phyloP scores from a whole-genome alignment of 2,888 invertebrate genomes.

The Rhagonycha lutea region DNA sequence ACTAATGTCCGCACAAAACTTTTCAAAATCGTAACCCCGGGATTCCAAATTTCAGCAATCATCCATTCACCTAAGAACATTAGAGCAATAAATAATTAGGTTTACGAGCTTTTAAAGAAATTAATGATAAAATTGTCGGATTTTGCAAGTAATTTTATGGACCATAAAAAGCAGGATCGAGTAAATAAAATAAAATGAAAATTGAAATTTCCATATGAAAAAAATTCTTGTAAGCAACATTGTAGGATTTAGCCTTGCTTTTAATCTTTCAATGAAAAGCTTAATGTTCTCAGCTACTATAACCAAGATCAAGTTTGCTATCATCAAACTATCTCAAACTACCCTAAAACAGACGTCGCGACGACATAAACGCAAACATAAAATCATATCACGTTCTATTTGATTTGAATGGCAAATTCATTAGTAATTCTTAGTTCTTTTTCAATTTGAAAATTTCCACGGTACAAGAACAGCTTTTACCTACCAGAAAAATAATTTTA shows the following conservation, averaged over 20 bases:
- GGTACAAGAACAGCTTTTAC: conserved; percentile 8
- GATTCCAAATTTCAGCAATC: background rate
- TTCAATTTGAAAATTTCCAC: conserved; percentile 17
- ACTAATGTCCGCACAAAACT: background rate
- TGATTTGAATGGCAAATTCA: conserved; percentile 22
- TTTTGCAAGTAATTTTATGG: background rate
- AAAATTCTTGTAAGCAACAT: background rate
- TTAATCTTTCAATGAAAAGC: background rate
- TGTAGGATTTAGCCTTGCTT: background rate
- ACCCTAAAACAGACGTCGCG: conserved; percentile 15
- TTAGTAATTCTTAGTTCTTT: conserved; percentile 20
- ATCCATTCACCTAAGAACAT: background rate
- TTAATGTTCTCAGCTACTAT: background rate
- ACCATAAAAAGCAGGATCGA: background rate
- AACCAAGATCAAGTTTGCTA: conserved; percentile 1
- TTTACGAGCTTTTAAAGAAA: background rate
- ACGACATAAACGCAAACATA: conserved; percentile 15
- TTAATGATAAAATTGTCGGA: background rate
- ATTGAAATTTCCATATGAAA: background rate
- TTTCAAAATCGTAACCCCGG: background rate
- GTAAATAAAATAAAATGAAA: background rate
- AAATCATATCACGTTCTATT: conserved; percentile 22
- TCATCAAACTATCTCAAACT: conserved; percentile 3
- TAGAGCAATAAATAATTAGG: background rate
- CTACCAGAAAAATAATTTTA: background rate